Conservation (phyloP, 2,113 vertebrate species). For the Leuciscus idus region DNA sequence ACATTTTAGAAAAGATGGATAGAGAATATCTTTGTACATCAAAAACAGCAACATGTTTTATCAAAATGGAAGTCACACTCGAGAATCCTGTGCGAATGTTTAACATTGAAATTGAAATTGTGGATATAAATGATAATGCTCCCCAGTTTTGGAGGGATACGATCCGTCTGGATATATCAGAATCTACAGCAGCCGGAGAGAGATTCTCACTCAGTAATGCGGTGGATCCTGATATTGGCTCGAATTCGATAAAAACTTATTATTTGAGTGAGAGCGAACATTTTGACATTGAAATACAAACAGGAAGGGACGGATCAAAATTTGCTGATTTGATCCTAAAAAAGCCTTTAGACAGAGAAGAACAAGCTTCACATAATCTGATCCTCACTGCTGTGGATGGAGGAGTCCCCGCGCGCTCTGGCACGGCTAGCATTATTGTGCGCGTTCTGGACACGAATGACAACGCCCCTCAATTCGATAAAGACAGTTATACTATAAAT, state of each 20-base stretch:
- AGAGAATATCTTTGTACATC: constrained; percentile 66
- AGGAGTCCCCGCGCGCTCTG: constrained; percentile 68
- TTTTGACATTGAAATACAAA: constrained; percentile 68
- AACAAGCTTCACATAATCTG: constrained; percentile 63
- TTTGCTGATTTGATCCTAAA: constrained; percentile 62
- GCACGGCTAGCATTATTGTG: constrained; percentile 67
- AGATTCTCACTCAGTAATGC: constrained; percentile 73
- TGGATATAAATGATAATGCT: constrained; percentile 72
- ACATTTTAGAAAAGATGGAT: constrained; percentile 74
- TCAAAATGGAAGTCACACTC: constrained; percentile 75
- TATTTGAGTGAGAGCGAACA: constrained; percentile 64
- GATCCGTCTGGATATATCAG: constrained; percentile 71
- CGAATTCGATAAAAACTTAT: constrained; percentile 64
- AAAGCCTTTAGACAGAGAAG: constrained; percentile 62
- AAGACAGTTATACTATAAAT: constrained; percentile 55
- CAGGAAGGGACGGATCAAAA: constrained; percentile 61
- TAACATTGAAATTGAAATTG: constrained; percentile 72
- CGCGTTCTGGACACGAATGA: constrained; percentile 70
- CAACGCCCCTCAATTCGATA: constrained; percentile 69
- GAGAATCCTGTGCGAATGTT: constrained; percentile 74
- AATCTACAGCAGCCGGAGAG: constrained; percentile 57
- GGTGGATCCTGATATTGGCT: constrained; percentile 68
- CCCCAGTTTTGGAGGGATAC: constrained; percentile 70
- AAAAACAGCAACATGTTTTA: constrained; percentile 64
- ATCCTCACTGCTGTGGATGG: constrained; percentile 74